Evolutionary conservation across 2,888 invertebrate genomes (phyloP), one percentile per base, ranked within the genome.

Genomic region (Drosophila neonasuta): DNA sequence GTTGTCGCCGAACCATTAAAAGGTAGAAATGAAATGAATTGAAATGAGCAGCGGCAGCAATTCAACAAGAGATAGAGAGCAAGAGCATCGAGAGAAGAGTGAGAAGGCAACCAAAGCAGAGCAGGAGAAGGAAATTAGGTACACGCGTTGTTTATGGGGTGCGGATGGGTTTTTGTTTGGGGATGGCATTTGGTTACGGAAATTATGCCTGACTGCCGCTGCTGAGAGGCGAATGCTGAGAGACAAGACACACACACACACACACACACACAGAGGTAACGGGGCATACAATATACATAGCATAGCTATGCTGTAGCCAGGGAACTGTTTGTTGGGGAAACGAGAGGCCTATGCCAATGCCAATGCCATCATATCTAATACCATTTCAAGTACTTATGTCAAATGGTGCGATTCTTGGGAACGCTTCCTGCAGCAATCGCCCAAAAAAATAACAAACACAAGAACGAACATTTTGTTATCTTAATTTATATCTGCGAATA

Each of bases 51-150:
- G 63, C 55, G 36, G 30, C 55, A 41, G 30, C 36, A 10, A 51
- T 29, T 54, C 36, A 36, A 13, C 9, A 24, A 46, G n/a, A 6
- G 24, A 5, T 24, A 24, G 24, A 24, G 24, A 24, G 24, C 9
- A 39, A 41, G 15, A 1, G 15, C 3, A 29, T 7, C 6, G 3
- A 10, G 9, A 15, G 9, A n/a, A 17, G 11, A 17, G 17, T 10
- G 1, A 24, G 10, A 6, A 6, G 39, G 10, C 5, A n/a, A 50
- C 11, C 10, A 11, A 39, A 56, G 56, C 54, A 57, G 58, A 64
- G 15, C 39, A 56, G 52, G 54, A 57, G 58, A 64, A 74, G 84
- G 84, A 83, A 79, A 79, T 79, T 79, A 79, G 80, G 68, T 80
- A 80, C 79, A 83, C 68, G 74, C 74, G 65, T 77, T 79, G 67